Conservation (phyloP, 1,140 invertebrate genomes). For the Drosophila littoralis region DNA sequence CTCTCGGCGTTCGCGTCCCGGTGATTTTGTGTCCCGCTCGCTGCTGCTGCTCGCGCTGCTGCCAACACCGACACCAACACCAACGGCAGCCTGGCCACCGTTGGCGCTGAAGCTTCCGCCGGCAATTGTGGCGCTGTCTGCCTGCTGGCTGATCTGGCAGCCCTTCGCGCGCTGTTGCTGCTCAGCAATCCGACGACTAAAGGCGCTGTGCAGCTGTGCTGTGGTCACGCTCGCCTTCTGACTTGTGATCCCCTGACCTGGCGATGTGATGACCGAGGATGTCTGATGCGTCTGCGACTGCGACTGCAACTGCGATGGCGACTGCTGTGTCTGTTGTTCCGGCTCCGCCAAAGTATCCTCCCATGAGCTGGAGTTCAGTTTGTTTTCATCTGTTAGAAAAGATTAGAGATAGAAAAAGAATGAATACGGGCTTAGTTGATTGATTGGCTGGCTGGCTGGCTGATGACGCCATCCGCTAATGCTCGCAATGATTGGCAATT, state of each 20-base stretch:
- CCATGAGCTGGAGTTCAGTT: constrained; percentile 79
- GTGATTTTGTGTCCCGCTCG: constrained; percentile 64
- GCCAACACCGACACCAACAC: constrained; percentile 57
- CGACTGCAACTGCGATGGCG: constrained; percentile 22
- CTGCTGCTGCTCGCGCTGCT: constrained; percentile 63
- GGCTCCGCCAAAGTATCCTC: constrained; percentile 72
- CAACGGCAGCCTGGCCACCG: constrained; percentile 82
- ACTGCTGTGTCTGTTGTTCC: constrained; percentile 43
- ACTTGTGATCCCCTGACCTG: neutral
- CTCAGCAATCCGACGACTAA: constrained; percentile 67
- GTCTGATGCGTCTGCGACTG: constrained; percentile 36
- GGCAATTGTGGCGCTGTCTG: constrained; percentile 75
- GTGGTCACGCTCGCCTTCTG: constrained; percentile 67
- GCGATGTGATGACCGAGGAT: constrained; percentile 37
- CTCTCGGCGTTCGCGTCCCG: constrained; percentile 29
- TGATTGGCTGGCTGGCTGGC: neutral
- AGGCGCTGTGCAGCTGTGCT: constrained; percentile 72
- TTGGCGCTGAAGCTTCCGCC: constrained; percentile 83
- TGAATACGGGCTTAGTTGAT: constrained; percentile 2
- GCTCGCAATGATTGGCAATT: constrained; percentile 24
- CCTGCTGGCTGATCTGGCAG: constrained; percentile 37
- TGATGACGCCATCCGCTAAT: constrained; percentile 18
- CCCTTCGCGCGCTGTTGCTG: constrained; percentile 49
- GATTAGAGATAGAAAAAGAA: neutral
- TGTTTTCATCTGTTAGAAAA: constrained; percentile 68